A percentile compares a stretch with the other conserved stretches of the same genome.
Evolutionary conservation across 2,888 invertebrate species (phyloP).

Genomic region (Oxystoma pomonae): DNA sequence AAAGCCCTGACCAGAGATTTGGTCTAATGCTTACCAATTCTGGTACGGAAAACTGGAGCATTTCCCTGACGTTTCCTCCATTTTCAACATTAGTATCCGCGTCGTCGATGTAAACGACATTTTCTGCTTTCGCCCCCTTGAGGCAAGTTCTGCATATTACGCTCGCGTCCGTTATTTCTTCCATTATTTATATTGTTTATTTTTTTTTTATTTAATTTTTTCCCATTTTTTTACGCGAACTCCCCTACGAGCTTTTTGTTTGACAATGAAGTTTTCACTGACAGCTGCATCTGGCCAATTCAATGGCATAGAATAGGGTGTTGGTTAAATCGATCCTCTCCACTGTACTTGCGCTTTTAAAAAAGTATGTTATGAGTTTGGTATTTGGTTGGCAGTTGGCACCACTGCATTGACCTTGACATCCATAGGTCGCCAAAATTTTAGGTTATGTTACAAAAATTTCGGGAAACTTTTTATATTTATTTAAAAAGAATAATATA

Average conservation of each 20-base stretch:
- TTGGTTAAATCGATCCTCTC: too few relatives aligned
- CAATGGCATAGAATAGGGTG: too few relatives aligned
- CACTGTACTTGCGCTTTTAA: too few relatives aligned
- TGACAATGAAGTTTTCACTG: too few relatives aligned
- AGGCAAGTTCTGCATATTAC: slow-evolving; percentile 32
- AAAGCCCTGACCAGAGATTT: too few relatives aligned
- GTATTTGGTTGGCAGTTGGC: neutral
- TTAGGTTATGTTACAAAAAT: neutral
- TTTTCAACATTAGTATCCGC: slow-evolving; percentile 26
- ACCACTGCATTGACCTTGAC: neutral
- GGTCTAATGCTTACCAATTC: slow-evolving; percentile 34
- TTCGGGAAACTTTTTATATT: neutral
- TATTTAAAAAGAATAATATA: neutral
- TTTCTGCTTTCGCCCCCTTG: slow-evolving; percentile 27
- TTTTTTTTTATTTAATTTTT: too few relatives aligned
- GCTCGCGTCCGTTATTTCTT: neutral
- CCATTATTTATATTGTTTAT: too few relatives aligned
- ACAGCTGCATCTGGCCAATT: too few relatives aligned
- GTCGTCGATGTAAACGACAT: slow-evolving; percentile 24
- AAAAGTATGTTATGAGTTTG: too few relatives aligned
- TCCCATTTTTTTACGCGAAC: too few relatives aligned
- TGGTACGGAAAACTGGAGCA: slow-evolving; percentile 36
- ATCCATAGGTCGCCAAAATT: neutral
- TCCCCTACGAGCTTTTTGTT: too few relatives aligned
- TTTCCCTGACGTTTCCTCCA: slow-evolving; percentile 32